phyloP scores from a whole-genome alignment of 2,797 vertebrate genomes.

The Sebastiscus tertius region DNA sequence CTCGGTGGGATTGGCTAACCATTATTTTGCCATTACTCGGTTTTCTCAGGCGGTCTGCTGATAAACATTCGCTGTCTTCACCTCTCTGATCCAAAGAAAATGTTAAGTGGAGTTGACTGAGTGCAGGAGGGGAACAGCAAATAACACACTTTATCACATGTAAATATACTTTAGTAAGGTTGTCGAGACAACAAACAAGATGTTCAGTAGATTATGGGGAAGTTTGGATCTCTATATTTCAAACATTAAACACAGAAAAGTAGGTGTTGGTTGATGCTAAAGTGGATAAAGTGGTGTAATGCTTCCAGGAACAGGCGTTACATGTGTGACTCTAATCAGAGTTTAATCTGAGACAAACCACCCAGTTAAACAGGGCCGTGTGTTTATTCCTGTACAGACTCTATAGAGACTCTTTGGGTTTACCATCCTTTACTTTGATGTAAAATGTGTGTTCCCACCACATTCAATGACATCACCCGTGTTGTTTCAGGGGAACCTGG shows the following conservation, averaged over 20 bases:
- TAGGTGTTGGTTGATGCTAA: neutral
- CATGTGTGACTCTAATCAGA: conserved; percentile 29
- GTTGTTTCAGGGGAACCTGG: conserved; percentile 2
- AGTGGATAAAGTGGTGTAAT: conserved; percentile 2
- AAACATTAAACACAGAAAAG: neutral
- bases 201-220: no score
- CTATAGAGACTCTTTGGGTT: conserved; percentile 6
- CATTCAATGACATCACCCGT: neutral
- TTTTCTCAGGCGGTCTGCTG: conserved; percentile 26
- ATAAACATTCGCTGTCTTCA: conserved; percentile 41
- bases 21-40: conserved; percentile 47
- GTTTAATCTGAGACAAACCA: conserved; percentile 17
- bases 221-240: neutral
- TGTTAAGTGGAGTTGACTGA: conserved; percentile 14
- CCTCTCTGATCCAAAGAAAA: conserved; percentile 54
- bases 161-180: neutral
- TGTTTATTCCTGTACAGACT: conserved; percentile 52
- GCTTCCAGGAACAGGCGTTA: conserved; percentile 30
- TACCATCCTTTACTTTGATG: conserved; percentile 43
- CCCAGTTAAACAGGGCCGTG: conserved; percentile 26
- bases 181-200: neutral
- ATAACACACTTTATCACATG: neutral
- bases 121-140: neutral
- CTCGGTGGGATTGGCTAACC: conserved; percentile 26
- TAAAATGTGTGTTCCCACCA: neutral